Conservation (phyloP, 2,888 invertebrate genomes). For the Ennomos quercinarius region DNA sequence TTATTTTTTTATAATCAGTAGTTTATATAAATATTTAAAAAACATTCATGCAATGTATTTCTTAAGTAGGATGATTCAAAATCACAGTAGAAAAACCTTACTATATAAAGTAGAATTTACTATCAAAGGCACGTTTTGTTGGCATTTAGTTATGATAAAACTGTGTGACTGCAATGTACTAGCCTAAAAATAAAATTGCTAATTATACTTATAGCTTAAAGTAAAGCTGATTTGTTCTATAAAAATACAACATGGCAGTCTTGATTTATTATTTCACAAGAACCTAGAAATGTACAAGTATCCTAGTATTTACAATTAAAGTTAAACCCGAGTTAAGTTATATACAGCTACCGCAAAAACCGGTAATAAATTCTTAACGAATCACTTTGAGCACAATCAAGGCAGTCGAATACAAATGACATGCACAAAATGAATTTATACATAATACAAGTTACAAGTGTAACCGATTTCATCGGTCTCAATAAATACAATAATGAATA, state of each 20-base stretch:
- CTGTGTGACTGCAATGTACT: constrained; percentile 47
- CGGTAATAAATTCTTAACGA: constrained; percentile 82
- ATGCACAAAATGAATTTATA: constrained; percentile 78
- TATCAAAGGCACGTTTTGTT: constrained; percentile 36
- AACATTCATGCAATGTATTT: not conserved
- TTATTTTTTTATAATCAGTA: no score
- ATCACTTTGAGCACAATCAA: constrained; percentile 82
- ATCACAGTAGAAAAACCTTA: constrained; percentile 59
- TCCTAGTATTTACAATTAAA: constrained; percentile 72
- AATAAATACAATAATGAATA: constrained; percentile 82
- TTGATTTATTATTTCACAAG: constrained; percentile 76
- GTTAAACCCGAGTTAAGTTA: constrained; percentile 79
- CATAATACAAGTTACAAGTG: constrained; percentile 45
- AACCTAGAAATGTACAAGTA: constrained; percentile 72
- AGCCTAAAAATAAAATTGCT: constrained; percentile 40
- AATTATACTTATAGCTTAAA: constrained; percentile 79
- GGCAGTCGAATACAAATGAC: constrained; percentile 64
- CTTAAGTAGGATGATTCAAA: constrained; percentile 35
- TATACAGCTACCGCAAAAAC: constrained; percentile 83
- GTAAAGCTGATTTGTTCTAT: constrained; percentile 80
- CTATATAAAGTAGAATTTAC: constrained; percentile 7
- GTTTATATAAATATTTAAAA: no score
- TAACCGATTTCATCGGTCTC: constrained; percentile 77
- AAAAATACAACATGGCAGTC: constrained; percentile 82
- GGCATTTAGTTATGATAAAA: constrained; percentile 29